Base-by-base conservation (phyloP, 92 coral and sea anemone genomes). In the Ricordea florida region DNA sequence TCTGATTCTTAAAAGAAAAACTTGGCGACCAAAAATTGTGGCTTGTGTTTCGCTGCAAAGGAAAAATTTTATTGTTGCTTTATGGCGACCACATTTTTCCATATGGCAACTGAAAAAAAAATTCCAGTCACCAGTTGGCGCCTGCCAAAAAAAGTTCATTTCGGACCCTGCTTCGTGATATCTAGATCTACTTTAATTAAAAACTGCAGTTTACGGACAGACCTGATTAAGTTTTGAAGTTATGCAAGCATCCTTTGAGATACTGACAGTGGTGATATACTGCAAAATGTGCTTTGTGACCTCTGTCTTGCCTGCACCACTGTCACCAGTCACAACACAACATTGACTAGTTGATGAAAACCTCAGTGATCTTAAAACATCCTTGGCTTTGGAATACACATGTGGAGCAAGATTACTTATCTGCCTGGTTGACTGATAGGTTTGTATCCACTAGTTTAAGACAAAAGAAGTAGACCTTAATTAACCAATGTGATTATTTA, bases 251-350 rank as follows among this genome's bases (percentile, higher is more conserved):
- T 55, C 58, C 28, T 59, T 17, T 1, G 43, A 40, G 2, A 44
- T 11, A 29, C 31, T 32, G 20, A 40, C 48, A 34, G 20, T 77
- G 58, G 64, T 53, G 35, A 84, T 53, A 31, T 58, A 60, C 14
- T 30, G 47, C 8, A 68, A 45, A 10, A 84, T n/a, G 21, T 77
- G 76, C 48, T 78, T 90, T n/a, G 84, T 30, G 6, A 71, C 50
- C 31, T 87, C 93, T 10, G 96, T 90, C 56, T 90, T 90, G 2
- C 96, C 96, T 20, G 96, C 64, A 10, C 93, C 92, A 65, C 96
- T 72, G 66, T 82, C 85, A 10, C 96, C 96, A n/a, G 80, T 82
- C 28, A 89, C 35, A 34, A 90, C 65, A 43, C 87, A 75, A 35
- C 92, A 76, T 64, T 90, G 96, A 70, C 69, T 82, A 58, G 57